Evolutionary conservation across 1,140 invertebrate species (phyloP).

Genomic region (Atta cephalotes): DNA sequence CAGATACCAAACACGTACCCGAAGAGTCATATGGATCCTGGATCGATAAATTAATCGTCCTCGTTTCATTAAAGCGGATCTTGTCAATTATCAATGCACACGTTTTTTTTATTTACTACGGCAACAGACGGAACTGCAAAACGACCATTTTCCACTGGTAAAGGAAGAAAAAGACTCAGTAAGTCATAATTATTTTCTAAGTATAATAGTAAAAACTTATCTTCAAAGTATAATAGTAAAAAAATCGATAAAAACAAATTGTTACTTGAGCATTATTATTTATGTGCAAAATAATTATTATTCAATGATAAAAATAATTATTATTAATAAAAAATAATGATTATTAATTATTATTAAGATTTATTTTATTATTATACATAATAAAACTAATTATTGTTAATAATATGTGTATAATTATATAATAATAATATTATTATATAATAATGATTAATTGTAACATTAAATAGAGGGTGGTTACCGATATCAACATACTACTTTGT

Average conservation of each 20-base stretch:
- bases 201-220: too few species aligned
- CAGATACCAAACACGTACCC: background rate
- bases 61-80: background rate
- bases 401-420: too few species aligned
- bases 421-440: too few species aligned
- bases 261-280: background rate
- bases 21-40: conserved; percentile 4
- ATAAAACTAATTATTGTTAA: too few species aligned
- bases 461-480: too few species aligned
- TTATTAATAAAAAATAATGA: too few species aligned
- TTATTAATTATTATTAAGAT: too few species aligned
- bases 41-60: background rate
- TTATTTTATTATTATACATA: too few species aligned
- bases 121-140: background rate
- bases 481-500: too few species aligned
- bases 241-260: background rate
- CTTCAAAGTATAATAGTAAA: background rate
- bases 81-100: background rate
- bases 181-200: background rate
- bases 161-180: background rate
- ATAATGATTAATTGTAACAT: too few species aligned
- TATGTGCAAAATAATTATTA: background rate
- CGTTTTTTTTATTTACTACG: background rate
- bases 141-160: background rate
- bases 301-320: too few species aligned